Evolutionary conservation across 2,113 vertebrate genomes (phyloP).

Genomic region (Ia io): DNA sequence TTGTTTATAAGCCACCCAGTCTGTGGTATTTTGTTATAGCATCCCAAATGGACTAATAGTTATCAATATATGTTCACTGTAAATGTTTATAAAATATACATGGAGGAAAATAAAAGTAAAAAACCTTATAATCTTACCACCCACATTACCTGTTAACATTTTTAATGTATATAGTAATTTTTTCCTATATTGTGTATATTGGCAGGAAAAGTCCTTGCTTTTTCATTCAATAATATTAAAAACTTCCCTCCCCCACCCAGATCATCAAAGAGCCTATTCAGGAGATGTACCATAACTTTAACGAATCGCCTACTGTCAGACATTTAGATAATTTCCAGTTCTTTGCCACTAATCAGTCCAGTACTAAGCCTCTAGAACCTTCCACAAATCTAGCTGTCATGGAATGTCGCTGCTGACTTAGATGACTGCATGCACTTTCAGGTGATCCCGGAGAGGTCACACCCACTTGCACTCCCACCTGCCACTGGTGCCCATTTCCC

Average conservation of each 20-base stretch:
- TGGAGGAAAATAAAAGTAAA: neutral
- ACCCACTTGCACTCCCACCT: too few relatives aligned
- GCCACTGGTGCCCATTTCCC: neutral
- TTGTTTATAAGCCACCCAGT: neutral
- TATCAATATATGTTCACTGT: neutral
- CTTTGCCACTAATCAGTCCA: neutral
- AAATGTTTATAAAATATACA: neutral
- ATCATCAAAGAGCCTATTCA: rapidly evolving
- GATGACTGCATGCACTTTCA: neutral
- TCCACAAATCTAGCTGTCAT: neutral
- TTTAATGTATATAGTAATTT: neutral
- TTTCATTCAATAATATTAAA: neutral
- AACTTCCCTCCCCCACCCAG: neutral
- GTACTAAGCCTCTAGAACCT: neutral
- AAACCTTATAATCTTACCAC: too few relatives aligned
- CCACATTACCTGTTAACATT: too few relatives aligned
- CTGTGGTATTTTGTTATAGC: neutral
- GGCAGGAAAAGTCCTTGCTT: too few relatives aligned
- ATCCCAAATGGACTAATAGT: neutral
- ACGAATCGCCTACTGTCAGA: rapidly evolving
- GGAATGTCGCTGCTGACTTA: neutral
- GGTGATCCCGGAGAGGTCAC: neutral
- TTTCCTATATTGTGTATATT: neutral
- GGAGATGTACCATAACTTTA: neutral
- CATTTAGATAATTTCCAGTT: neutral